Evolutionary conservation across 2,113 vertebrate species (phyloP).

Genomic region (Labeo catla): DNA sequence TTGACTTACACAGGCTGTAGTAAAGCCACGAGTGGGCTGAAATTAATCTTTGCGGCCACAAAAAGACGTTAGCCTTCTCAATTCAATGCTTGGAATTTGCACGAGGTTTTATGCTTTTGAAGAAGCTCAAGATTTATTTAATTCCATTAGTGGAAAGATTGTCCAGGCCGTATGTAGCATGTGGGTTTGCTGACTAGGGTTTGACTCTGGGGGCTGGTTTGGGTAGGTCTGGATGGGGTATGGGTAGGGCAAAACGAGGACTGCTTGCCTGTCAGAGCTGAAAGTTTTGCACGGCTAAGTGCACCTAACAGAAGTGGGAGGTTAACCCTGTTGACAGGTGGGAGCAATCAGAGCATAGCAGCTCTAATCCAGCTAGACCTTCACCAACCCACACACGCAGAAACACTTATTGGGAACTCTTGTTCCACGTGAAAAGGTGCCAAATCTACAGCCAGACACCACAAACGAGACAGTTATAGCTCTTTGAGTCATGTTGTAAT

Average conservation of each 20-base stretch:
- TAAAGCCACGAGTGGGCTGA: slow-evolving; percentile 37
- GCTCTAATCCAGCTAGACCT: slow-evolving; percentile 81
- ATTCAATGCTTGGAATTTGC: slow-evolving; percentile 61
- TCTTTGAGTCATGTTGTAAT: not conserved
- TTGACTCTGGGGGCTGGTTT: slow-evolving; percentile 71
- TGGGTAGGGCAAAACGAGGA: slow-evolving; percentile 81
- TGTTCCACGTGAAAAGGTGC: not conserved
- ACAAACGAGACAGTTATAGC: not conserved
- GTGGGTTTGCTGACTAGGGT: slow-evolving; percentile 34
- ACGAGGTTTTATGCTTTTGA: slow-evolving; percentile 57
- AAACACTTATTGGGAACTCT: slow-evolving; percentile 19
- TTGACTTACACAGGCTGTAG: slow-evolving; percentile 25
- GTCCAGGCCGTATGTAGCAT: slow-evolving; percentile 13
- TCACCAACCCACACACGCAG: slow-evolving; percentile 34
- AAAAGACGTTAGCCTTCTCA: slow-evolving; percentile 47
- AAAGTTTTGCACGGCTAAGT: slow-evolving; percentile 89
- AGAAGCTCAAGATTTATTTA: slow-evolving; percentile 60
- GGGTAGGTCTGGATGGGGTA: slow-evolving; percentile 67
- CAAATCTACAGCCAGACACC: not conserved
- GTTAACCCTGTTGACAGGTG: slow-evolving; percentile 84
- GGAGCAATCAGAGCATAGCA: slow-evolving; percentile 86
- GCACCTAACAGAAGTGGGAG: slow-evolving; percentile 79
- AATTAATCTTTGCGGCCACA: slow-evolving; percentile 56
- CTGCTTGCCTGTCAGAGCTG: slow-evolving; percentile 86
- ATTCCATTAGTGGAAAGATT: slow-evolving; percentile 64